Percentiles rank a stretch among this genome's conserved stretches.
Conservation (phyloP, 2,797 vertebrate species). For the Chelmon rostratus region DNA sequence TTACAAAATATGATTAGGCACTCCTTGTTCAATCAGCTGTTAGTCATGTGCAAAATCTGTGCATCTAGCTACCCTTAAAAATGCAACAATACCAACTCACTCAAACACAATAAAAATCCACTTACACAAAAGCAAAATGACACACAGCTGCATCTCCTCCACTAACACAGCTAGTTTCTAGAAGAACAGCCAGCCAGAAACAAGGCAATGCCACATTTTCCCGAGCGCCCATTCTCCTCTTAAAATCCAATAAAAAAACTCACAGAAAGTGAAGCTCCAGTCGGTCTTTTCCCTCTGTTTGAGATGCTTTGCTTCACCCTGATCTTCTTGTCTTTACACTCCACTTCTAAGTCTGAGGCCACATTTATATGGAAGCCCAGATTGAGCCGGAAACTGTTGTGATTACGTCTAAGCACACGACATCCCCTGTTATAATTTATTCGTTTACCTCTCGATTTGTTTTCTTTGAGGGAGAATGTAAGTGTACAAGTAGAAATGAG, state of each 20-base stretch:
- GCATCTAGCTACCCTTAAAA: background rate
- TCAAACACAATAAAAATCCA: background rate
- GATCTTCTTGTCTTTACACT: conserved; percentile 58
- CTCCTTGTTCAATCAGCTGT: background rate
- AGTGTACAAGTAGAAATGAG: conserved; percentile 61
- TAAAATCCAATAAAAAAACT: conserved; percentile 35
- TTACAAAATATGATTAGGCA: background rate
- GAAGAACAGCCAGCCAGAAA: conserved; percentile 1
- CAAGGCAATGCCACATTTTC: background rate
- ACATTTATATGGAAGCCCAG: conserved; percentile 84
- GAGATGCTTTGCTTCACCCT: conserved; percentile 48
- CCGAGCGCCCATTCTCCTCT: background rate
- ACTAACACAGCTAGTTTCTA: background rate
- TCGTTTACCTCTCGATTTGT: conserved; percentile 61
- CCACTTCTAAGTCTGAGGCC: conserved; percentile 36
- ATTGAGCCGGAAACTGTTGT: conserved; percentile 74
- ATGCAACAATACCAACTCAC: background rate
- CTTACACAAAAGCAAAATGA: conserved; percentile 1
- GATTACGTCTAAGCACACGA: conserved; percentile 80
- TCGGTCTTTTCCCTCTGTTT: conserved; percentile 18
- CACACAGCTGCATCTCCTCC: background rate
- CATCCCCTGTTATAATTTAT: conserved; percentile 65
- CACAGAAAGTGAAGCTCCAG: conserved; percentile 48
- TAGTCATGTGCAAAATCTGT: background rate
- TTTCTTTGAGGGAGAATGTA: conserved; percentile 68